These are phyloP conservation scores for Heliconius melpomene DNA, from an alignment of 1,140 invertebrate genomes.

Conservation along the genomic window DNA sequence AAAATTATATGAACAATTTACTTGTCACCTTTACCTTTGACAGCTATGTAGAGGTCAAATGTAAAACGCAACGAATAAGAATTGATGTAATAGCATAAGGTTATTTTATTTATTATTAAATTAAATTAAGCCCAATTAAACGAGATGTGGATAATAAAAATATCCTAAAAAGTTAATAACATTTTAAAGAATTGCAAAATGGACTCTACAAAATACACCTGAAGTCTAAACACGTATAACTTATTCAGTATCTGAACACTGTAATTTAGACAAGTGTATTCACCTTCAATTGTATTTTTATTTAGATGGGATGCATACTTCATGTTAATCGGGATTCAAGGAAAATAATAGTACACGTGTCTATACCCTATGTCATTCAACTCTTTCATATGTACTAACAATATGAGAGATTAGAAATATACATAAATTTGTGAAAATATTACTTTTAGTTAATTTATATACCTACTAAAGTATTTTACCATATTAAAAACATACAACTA, in stretches of 20 bases:
- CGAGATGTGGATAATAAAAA: neutral
- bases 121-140: neutral
- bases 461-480: neutral
- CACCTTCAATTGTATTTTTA: conserved; percentile 56
- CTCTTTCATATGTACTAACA: conserved; percentile 22
- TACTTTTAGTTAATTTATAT: neutral
- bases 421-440: neutral
- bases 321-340: conserved; percentile 49
- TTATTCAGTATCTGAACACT: conserved; percentile 30
- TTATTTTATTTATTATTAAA: neutral
- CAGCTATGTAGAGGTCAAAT: neutral
- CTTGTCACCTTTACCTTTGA: neutral
- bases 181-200: neutral
- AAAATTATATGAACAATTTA: neutral
- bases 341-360: conserved; percentile 55
- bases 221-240: conserved; percentile 29
- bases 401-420: conserved; percentile 8
- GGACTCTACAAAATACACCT: conserved; percentile 29
- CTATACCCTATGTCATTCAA: conserved; percentile 50
- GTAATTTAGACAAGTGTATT: conserved; percentile 44
- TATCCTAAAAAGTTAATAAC: neutral
- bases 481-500: too few species aligned
- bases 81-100: neutral
- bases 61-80: neutral
- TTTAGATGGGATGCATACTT: conserved; percentile 54